Evolutionary conservation across 2,888 invertebrate genomes (phyloP).

Genomic region (Dioctria linearis): DNA sequence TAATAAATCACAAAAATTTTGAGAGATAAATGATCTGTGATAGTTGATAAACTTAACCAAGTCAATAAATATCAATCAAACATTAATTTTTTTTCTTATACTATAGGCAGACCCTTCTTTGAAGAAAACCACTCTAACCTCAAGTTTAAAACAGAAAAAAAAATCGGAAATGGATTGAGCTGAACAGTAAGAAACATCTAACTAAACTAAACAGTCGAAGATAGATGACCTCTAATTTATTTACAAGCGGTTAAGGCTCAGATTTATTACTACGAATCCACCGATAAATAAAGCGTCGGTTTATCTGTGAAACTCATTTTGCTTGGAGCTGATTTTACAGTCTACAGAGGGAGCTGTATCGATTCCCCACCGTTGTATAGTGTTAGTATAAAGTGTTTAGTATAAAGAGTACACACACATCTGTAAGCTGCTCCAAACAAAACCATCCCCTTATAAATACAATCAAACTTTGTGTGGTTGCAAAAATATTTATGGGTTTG

Average conservation of each 20-base stretch:
- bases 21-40: too few relatives aligned
- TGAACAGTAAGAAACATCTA: background rate
- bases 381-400: slow-evolving; percentile 9
- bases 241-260: slow-evolving; percentile 24
- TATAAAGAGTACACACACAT: background rate
- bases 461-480: background rate
- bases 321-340: slow-evolving; percentile 9
- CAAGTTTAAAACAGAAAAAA: background rate
- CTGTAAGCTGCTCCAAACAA: background rate
- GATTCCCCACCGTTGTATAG: background rate
- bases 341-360: background rate
- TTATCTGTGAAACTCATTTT: slow-evolving; percentile 21
- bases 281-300: slow-evolving; percentile 18
- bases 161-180: slow-evolving; percentile 11
- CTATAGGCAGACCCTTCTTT: too few relatives aligned
- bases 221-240: slow-evolving; percentile 21
- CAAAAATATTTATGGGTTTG: slow-evolving; percentile 8
- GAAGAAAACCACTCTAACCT: background rate
- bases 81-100: too few relatives aligned
- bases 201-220: slow-evolving; percentile 13
- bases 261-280: slow-evolving; percentile 19
- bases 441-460: background rate
- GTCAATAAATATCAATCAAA: too few relatives aligned
- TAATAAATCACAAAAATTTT: too few relatives aligned
- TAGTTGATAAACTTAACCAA: too few relatives aligned